A percentile compares a stretch with the other conserved stretches of the same genome.
These are phyloP conservation scores for Archips crataeganus DNA, from an alignment of 2,888 invertebrate genomes.

Conservation along the genomic window DNA sequence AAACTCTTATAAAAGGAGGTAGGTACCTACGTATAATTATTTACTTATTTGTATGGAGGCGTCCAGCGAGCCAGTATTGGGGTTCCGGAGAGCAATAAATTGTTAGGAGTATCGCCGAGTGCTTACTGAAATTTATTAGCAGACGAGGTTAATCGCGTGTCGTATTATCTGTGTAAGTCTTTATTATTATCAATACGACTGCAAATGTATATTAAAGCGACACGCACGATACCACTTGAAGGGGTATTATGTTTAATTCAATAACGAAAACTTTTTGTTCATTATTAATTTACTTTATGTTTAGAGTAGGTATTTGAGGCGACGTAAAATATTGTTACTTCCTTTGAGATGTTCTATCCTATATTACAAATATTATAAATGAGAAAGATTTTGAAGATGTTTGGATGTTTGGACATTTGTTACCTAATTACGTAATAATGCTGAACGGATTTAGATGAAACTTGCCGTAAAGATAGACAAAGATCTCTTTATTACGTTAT, in stretches of 20 bases:
- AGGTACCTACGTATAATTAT: background rate
- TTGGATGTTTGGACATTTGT: no score
- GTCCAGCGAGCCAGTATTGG: background rate
- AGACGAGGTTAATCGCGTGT: constrained; percentile 47
- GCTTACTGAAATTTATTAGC: constrained; percentile 45
- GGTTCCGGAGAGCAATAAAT: constrained; percentile 24
- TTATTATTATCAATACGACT: constrained; percentile 43
- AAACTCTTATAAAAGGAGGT: background rate
- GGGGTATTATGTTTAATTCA: constrained; percentile 12
- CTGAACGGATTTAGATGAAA: no score
- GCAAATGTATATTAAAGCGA: constrained; percentile 13
- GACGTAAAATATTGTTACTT: no score
- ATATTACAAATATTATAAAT: no score
- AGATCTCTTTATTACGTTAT: no score
- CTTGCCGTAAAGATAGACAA: no score
- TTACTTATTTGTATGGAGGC: background rate
- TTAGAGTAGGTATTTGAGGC: no score
- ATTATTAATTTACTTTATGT: background rate
- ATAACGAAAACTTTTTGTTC: background rate
- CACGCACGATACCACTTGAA: constrained; percentile 12
- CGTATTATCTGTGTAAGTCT: constrained; percentile 44
- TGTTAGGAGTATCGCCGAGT: constrained; percentile 36
- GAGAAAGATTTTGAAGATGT: no score
- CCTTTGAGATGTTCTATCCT: no score
- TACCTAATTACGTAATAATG: no score